Evolutionary conservation across 2,888 invertebrate genomes (phyloP).

Genomic region (Tipula lateralis): DNA sequence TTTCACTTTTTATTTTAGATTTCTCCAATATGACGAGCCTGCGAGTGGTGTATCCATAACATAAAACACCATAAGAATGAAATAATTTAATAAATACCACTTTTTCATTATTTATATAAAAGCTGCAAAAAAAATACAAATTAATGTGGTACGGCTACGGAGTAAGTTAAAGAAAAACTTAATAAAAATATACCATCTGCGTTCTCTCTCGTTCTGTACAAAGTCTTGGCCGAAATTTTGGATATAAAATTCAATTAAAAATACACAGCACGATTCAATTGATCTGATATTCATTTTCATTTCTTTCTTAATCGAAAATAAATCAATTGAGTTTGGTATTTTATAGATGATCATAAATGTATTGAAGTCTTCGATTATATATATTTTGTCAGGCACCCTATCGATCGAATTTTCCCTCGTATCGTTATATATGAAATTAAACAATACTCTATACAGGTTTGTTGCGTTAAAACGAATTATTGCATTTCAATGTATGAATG

Average conservation of each 20-base stretch:
- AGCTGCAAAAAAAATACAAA: neutral
- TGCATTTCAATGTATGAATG: neutral
- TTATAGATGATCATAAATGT: neutral
- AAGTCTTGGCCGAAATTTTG: neutral
- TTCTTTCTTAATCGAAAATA: slow-evolving; percentile 27
- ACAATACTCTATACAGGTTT: neutral
- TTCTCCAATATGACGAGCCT: neutral
- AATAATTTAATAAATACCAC: neutral
- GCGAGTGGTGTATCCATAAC: neutral
- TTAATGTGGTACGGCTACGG: no score
- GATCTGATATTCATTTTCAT: slow-evolving; percentile 26
- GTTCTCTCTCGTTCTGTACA: neutral
- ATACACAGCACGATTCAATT: slow-evolving; percentile 29
- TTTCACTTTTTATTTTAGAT: neutral
- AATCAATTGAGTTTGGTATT: slow-evolving; percentile 25
- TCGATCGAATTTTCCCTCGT: neutral
- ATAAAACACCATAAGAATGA: neutral
- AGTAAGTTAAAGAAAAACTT: neutral
- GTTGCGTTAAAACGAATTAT: neutral
- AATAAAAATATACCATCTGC: neutral
- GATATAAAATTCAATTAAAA: slow-evolving; percentile 29
- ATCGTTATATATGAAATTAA: neutral
- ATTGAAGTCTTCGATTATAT: neutral
- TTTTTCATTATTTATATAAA: neutral
- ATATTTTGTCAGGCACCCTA: neutral